Evolutionary conservation across 1,140 invertebrate genomes (phyloP), one percentile per base, ranked within the genome.

Genomic region (Bombus soroeensis): DNA sequence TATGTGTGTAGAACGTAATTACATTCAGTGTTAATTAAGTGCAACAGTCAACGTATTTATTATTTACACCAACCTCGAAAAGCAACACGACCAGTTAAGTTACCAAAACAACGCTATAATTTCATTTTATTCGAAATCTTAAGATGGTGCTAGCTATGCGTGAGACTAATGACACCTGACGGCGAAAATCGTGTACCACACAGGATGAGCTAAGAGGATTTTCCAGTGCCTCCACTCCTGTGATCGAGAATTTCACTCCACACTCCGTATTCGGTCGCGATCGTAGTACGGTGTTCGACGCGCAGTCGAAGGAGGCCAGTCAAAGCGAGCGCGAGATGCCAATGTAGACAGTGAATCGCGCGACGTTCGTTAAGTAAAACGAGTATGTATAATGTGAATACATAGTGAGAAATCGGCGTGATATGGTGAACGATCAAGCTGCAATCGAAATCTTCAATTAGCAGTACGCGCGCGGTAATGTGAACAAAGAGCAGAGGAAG

Each of bases 291-390:
- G 78, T 64, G 70, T 64, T 62, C 32, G 59, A 68, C 71, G 71
- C 37, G 77, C 70, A 81, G 71, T 81, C 79, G 79, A 81, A 57
- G 78, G 37, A 74, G 79, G 59, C 59, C 47, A 81, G 79, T 70
- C 43, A 47, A 57, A 74, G 78, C 28, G 34, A 74, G 43, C 57
- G 66, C 28, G n/a, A 57, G 70, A 66, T 64, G 57, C 70, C 43
- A 73, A 84, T 79, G 39, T 64, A 68, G 75, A 62, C 73, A 68
- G 66, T 59, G 83, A 64, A 22, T 85, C 76, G 75, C 76, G 59
- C 73, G 77, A 77, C 68, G 68, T 72, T 59, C 57, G 59, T 57
- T 53, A 32, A 32, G 18, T n/a, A 25, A 18, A 37, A 37, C 28
- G 18, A 62, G 12, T n/a, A n/a, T 62, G 43, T 57, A 53, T 73